Base-by-base conservation (phyloP, 2,888 invertebrate genomes). In the Pseudococcus longispinus region DNA sequence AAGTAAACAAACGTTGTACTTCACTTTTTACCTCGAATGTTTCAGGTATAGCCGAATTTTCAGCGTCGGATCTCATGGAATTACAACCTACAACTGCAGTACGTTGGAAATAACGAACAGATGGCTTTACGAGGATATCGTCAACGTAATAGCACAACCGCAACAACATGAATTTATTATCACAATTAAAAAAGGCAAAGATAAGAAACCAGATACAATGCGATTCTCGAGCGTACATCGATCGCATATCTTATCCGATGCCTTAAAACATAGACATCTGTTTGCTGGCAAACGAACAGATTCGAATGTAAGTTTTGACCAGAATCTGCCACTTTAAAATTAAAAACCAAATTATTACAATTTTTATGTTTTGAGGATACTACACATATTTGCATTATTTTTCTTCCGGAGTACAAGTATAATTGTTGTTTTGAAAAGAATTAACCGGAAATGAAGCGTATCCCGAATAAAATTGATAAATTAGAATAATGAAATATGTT, bases 31-130 rank as follows among this genome's bases (percentile, higher is more conserved):
- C 18, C 51, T 15, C 11, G n/a, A 51, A 46, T 46, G 13, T 46
- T 51, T 46, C 90, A 96, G 96, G 90, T 99, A 99, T 92, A 98
- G 98, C 91, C 93, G 99, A 89, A 96, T 99, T 90, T 97, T 99
- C 91, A 97, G 99, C 11, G 95, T 99, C 90, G 99, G 99, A 87
- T 96, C 97, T 65, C 94, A 95, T 90, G 98, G 98, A 46, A 96
- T 99, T 89, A 97, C 98, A 82, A 99, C 99, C 0, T 99, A 99
- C 91, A 98, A 98, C 92, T 98, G 97, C n/a, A 93, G 93, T 88
- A 95, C 93, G 89, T 92, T 96, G 89, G 97, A 97, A 90, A 93
- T 96, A 88, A 99, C 99, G 87, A 99, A 99, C 92, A 95, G 96
- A 91, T 97, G 97, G 97, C 92, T 94, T 84, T 97, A 96, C 90